Base-by-base conservation (phyloP, 2,113 vertebrate species). In the Thunnus maccoyii region DNA sequence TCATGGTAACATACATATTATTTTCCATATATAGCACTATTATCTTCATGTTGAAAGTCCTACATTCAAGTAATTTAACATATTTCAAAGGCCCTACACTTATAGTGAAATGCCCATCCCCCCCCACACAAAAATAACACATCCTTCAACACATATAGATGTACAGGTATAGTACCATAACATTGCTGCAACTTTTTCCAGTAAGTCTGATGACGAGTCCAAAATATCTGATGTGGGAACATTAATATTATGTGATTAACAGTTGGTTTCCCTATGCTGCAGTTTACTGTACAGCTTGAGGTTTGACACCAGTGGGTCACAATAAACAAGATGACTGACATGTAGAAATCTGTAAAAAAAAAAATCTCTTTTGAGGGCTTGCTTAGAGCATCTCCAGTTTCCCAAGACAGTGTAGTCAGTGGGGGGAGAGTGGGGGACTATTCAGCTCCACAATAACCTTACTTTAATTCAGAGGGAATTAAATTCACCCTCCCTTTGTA, bases 61-160 rank as follows among this genome's bases (percentile, higher is more conserved):
- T 94, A 96, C 89, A 96, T 97, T 97, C 95, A 96, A 97, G 96
- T 96, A 96, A 94, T 91, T 93, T 92, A 90, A 95, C 85, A 95
- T 73, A 95, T 70, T 62, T 56, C 51, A 86, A 83, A 69, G 30
- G 78, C 67, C 67, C 16, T 32, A 54, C 56, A 44, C 18, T 80
- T 81, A 74, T 30, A 78, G 52, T 67, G 22, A 62, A 78, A 86
- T 61, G 22, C 41, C 61, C 44, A 25, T 46, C 36, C 27, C 46
- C 57, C 46, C 5, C 1, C 27, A 3, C 27, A 30, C 2, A 30
- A 80, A 72, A 83, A 85, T 20, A 41, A 76, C 9, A 73, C 44
- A 76, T 82, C 69, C 50, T 83, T 78, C 73, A 78, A 65, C 30
- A 69, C 30, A 80, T 56, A 47, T 3, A 77, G 3, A 60, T 18